Evolutionary conservation across 2,113 vertebrate genomes (phyloP).

Genomic region (Dascyllus trimaculatus): DNA sequence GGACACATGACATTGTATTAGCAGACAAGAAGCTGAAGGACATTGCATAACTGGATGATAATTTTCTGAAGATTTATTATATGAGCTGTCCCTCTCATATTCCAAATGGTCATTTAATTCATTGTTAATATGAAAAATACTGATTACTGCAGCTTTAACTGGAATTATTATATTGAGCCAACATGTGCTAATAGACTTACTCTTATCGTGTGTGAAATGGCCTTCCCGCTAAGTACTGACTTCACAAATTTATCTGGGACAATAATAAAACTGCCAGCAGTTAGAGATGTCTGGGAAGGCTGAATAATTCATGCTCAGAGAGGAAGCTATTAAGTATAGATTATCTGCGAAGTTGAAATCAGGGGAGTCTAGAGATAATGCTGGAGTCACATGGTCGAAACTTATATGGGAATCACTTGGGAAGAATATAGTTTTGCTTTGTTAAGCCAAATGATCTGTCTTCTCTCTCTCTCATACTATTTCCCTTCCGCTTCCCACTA

Average conservation of each 20-base stretch:
- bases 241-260: conserved; percentile 48
- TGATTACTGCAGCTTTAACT: background rate
- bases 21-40: background rate
- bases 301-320: conserved; percentile 45
- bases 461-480: conserved; percentile 28
- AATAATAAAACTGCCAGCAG: conserved; percentile 42
- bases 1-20: background rate
- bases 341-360: conserved; percentile 41
- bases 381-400: conserved; percentile 28
- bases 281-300: conserved; percentile 32
- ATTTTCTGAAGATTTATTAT: background rate
- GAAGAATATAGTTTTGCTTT: conserved; percentile 8
- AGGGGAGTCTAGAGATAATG: conserved; percentile 22
- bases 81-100: background rate
- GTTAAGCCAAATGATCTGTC: conserved; percentile 33
- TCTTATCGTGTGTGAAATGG: conserved; percentile 41
- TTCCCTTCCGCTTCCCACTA: conserved; percentile 34
- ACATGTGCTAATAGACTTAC: conserved; percentile 14
- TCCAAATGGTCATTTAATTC: background rate
- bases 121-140: conserved; percentile 13
- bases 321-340: conserved; percentile 57
- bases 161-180: background rate
- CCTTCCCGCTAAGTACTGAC: conserved; percentile 44
- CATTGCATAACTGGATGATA: background rate
- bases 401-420: conserved; percentile 7